These are phyloP conservation scores for Hippocampus kuda DNA, from an alignment of 2,797 vertebrate genomes.

Conservation along the genomic window DNA sequence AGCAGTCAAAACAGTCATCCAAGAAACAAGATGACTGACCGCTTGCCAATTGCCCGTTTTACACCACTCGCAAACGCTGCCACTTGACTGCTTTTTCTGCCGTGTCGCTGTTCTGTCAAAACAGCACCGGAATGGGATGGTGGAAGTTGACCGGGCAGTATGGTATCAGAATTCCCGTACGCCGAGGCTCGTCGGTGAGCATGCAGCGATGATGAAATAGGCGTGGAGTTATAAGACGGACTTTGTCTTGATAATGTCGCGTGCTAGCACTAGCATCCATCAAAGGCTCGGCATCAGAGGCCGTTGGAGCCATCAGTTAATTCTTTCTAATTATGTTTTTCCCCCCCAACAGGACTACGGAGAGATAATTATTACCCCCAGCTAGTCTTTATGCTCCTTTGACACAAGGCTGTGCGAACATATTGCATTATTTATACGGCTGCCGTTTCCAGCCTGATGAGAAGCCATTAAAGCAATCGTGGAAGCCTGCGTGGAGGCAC, in stretches of 20 bases:
- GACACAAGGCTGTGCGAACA: conserved; percentile 34
- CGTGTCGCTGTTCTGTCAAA: neutral
- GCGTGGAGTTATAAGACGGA: too few species aligned
- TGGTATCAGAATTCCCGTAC: neutral
- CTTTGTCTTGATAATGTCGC: neutral
- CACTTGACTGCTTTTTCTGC: neutral
- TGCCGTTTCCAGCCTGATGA: neutral
- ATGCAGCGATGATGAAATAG: too few species aligned
- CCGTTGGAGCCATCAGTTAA: conserved; percentile 31
- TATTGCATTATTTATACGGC: conserved; percentile 32
- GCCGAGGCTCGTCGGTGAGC: too few species aligned
- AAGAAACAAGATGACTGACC: neutral
- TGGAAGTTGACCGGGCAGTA: neutral
- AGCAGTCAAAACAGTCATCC: neutral
- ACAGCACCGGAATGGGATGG: neutral
- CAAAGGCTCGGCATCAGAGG: conserved; percentile 12
- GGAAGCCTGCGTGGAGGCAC: neutral
- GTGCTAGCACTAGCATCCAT: conserved; percentile 4
- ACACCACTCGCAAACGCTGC: neutral
- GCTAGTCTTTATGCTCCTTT: conserved; percentile 23
- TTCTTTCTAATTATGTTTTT: conserved; percentile 36
- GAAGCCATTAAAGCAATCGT: neutral
- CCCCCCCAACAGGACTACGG: conserved; percentile 1
- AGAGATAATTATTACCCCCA: conserved; percentile 35
- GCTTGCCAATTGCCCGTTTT: neutral